Evolutionary conservation across 2,888 invertebrate genomes (phyloP).

Genomic region (Parochlus steinenii): DNA sequence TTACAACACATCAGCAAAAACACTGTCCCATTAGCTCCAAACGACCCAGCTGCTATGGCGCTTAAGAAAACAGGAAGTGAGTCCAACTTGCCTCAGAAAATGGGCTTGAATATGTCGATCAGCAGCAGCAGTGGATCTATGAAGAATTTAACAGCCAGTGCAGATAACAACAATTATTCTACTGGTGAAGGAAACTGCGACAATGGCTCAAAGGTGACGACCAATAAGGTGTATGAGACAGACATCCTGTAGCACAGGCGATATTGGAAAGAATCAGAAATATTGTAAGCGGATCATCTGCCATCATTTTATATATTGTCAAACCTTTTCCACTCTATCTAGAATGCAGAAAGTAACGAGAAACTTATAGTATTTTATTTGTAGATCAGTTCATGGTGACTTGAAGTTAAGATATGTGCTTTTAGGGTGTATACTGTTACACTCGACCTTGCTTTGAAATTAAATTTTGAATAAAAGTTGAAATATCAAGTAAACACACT

Average conservation of each 20-base stretch:
- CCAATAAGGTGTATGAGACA: slow-evolving; percentile 77
- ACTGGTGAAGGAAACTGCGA: slow-evolving; percentile 1
- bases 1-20: slow-evolving; percentile 74
- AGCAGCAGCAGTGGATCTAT: slow-evolving; percentile 18
- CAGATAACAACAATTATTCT: slow-evolving; percentile 14
- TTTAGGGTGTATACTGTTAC: too few species aligned
- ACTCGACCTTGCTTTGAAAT: too few species aligned
- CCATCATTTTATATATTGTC: too few species aligned
- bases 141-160: slow-evolving; percentile 20
- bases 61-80: slow-evolving; percentile 80
- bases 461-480: too few species aligned
- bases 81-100: slow-evolving; percentile 68
- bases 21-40: slow-evolving; percentile 46
- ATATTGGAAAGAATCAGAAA: slow-evolving; percentile 21
- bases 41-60: slow-evolving; percentile 34
- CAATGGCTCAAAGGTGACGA: slow-evolving; percentile 32
- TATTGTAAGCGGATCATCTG: too few species aligned
- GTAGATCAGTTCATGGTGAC: too few species aligned
- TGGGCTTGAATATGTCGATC: slow-evolving; percentile 47
- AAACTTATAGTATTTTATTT: too few species aligned
- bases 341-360: too few species aligned
- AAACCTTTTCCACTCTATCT: too few species aligned
- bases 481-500: too few species aligned
- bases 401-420: too few species aligned
- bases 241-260: slow-evolving; percentile 76